Conservation (phyloP, 1,140 invertebrate genomes). For the Diorhabda carinulata region DNA sequence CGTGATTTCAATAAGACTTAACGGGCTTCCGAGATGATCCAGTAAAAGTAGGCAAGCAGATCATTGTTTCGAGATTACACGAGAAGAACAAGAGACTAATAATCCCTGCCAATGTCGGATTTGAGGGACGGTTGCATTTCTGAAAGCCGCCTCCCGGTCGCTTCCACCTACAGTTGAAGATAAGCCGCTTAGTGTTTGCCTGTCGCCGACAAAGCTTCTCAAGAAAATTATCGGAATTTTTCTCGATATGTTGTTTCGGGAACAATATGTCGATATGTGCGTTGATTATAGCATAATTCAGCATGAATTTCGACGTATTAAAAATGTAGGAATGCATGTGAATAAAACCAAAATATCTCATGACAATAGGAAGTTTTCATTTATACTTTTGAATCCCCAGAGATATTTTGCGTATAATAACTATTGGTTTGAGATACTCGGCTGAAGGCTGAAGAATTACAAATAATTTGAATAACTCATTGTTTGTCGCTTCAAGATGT, state of each 20-base stretch:
- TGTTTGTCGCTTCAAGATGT: too few relatives aligned
- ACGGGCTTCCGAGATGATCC: conserved; percentile 3
- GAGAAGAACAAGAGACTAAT: conserved; percentile 11
- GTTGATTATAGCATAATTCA: background rate
- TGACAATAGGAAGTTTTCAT: too few relatives aligned
- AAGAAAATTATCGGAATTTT: conserved; percentile 3
- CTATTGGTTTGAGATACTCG: too few relatives aligned
- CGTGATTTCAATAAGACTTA: conserved; percentile 2
- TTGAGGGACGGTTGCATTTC: conserved; percentile 7
- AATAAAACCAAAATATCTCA: too few relatives aligned
- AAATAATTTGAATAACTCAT: too few relatives aligned
- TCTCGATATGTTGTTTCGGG: background rate
- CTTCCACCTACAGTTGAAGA: conserved; percentile 6
- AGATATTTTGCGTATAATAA: too few relatives aligned
- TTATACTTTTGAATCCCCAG: too few relatives aligned
- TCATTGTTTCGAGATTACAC: conserved; percentile 8
- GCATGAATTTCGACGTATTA: too few relatives aligned
- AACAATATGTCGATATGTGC: background rate
- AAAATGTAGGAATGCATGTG: too few relatives aligned
- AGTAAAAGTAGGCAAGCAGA: conserved; percentile 6
- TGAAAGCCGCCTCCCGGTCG: conserved; percentile 4
- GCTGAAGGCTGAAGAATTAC: too few relatives aligned
- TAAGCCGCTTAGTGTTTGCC: conserved; percentile 9
- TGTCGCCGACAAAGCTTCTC: conserved; percentile 1
- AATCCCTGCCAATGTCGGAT: conserved; percentile 11